Evolutionary conservation across 2,888 invertebrate species (phyloP).

Genomic region (Ormyrus labotus): DNA sequence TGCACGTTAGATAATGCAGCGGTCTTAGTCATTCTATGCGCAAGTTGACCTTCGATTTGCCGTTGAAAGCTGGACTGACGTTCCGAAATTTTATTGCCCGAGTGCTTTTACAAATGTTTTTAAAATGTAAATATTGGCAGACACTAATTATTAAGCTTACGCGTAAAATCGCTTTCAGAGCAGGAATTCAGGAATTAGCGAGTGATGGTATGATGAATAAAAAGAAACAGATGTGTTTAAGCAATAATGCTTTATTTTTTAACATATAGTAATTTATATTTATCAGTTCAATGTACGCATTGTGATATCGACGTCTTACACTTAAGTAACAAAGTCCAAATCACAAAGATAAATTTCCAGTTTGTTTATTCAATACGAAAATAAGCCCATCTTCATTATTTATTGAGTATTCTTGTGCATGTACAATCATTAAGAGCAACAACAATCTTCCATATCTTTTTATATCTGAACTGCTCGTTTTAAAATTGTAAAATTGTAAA

Average conservation of each 20-base stretch:
- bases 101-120: too few species aligned
- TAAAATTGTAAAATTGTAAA: not conserved
- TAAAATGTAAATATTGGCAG: too few species aligned
- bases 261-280: conserved; percentile 40
- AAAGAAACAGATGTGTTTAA: not conserved
- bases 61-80: too few species aligned
- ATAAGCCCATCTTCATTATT: conserved; percentile 41
- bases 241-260: conserved; percentile 33
- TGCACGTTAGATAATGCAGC: too few species aligned
- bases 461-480: not conserved
- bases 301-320: conserved; percentile 26
- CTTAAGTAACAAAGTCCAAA: conserved; percentile 38
- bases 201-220: not conserved
- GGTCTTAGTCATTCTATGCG: too few species aligned
- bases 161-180: too few species aligned
- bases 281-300: conserved; percentile 21
- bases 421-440: conserved; percentile 12
- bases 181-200: too few species aligned
- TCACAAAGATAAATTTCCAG: conserved; percentile 28
- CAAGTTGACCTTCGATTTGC: too few species aligned
- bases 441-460: conserved; percentile 25
- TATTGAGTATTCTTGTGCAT: conserved; percentile 27
- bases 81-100: too few species aligned
- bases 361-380: conserved; percentile 19
- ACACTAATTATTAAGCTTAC: too few species aligned